Conservation (phyloP, 2,797 vertebrate genomes). For the Enteromius mattozi region DNA sequence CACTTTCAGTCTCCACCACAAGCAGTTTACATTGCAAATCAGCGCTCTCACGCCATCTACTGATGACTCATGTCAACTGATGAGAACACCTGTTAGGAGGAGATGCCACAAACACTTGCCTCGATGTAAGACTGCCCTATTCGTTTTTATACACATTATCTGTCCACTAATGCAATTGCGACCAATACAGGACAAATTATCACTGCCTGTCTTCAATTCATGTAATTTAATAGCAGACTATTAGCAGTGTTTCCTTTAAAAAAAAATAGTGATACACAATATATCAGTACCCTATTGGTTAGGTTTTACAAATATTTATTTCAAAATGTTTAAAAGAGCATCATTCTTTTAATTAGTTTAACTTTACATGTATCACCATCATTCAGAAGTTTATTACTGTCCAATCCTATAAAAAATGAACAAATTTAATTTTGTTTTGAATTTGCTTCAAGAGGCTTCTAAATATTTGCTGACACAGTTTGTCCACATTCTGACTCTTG, state of each 20-base stretch:
- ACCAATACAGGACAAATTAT: background rate
- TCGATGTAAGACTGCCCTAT: background rate
- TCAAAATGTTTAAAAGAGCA: background rate
- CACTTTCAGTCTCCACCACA: background rate
- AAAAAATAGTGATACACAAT: background rate
- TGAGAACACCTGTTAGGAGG: background rate
- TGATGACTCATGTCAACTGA: constrained; percentile 14
- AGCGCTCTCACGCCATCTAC: constrained; percentile 45
- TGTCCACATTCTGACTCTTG: background rate
- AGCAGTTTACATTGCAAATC: background rate
- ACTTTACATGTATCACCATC: background rate
- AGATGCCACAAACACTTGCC: background rate
- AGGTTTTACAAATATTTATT: background rate
- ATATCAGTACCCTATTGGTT: background rate
- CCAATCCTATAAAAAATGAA: background rate
- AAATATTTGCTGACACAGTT: background rate
- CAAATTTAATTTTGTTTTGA: background rate
- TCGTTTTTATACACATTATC: background rate
- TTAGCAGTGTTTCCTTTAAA: background rate
- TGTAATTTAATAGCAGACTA: background rate
- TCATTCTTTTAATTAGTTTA: no score
- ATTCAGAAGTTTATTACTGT: no score
- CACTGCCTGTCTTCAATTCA: background rate
- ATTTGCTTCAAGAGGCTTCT: background rate
- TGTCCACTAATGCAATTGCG: no score